phyloP scores from a whole-genome alignment of 2,113 vertebrate genomes.

The Felis chaus region DNA sequence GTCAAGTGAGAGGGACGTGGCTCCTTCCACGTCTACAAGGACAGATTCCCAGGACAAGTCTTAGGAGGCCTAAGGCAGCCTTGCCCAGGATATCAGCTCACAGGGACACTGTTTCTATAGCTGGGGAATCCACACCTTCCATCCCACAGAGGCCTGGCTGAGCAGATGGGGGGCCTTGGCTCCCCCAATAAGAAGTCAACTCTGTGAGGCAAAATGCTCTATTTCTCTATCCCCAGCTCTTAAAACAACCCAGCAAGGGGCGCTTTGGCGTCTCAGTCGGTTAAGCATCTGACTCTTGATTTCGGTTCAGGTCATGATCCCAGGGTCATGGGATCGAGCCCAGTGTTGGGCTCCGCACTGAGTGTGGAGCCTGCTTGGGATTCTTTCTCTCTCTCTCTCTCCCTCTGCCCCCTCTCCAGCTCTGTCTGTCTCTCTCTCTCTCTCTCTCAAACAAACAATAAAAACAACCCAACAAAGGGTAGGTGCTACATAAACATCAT shows the following conservation, averaged over 20 bases:
- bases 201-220: neutral
- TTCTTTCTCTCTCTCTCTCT: too few species aligned
- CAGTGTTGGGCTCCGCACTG: too few species aligned
- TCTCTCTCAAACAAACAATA: too few species aligned
- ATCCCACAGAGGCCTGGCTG: neutral
- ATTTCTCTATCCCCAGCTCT: neutral
- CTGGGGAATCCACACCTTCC: neutral
- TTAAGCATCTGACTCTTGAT: too few species aligned
- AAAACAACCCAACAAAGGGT: neutral
- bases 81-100: neutral
- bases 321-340: too few species aligned
- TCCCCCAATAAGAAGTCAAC: neutral
- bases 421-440: too few species aligned
- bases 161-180: neutral
- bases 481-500: neutral
- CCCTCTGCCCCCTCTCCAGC: too few species aligned
- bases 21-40: neutral
- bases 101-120: neutral
- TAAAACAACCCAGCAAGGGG: neutral
- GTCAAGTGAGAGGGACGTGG: neutral
- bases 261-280: too few species aligned
- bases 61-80: neutral
- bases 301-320: too few species aligned
- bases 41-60: neutral
- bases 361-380: too few species aligned